Evolutionary conservation across 2,797 vertebrate genomes (phyloP), one percentile per base, ranked within the genome.

Genomic region (Rousettus madagascariensis): DNA sequence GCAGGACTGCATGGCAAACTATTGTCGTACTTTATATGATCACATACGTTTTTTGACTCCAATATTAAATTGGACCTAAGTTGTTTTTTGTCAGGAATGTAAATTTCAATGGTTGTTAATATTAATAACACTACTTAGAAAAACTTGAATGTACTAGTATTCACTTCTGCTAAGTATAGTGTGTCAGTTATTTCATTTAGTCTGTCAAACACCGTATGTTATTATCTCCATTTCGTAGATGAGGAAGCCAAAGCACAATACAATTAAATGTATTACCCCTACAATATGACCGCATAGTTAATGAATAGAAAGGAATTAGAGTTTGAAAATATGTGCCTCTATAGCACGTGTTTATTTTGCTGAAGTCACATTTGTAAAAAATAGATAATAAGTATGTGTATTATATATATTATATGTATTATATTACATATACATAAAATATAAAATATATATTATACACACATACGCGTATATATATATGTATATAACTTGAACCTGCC

Each of bases 1-100:
- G 57, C 28, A 65, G 65, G 95, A 93, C 51, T 15, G n/a, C 53
- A 43, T 8, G 94, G 71, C 86, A 92, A 86, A 72, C 96, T 79
- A 92, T 87, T 89, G 72, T 46, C 38, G 55, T 80, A 13, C 55
- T 97, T 95, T 71, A 3, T 79, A 69, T 61, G 65, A 55, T 82
- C 88, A 66, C 89, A 97, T 65, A 87, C 61, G 65, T 33, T 63
- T 96, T 83, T 59, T 89, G 79, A 71, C 0, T 43, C 36, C 51
- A 33, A 79, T 93, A 51, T 94, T 77, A 88, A 43, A 77, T 51
- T 79, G 3, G 28, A 53, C 11, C 0, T 78, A 17, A 61, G 38
- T 96, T 94, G 26, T 82, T 91, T 71, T 86, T 49, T 83, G 17
- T 69, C 22, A 95, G 93, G 41, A 88, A 92, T 33, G 22, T 65